Evolutionary conservation across 2,797 vertebrate genomes (phyloP), one percentile per base, ranked within the genome.

Genomic region (Dendrocincla fuliginosa): DNA sequence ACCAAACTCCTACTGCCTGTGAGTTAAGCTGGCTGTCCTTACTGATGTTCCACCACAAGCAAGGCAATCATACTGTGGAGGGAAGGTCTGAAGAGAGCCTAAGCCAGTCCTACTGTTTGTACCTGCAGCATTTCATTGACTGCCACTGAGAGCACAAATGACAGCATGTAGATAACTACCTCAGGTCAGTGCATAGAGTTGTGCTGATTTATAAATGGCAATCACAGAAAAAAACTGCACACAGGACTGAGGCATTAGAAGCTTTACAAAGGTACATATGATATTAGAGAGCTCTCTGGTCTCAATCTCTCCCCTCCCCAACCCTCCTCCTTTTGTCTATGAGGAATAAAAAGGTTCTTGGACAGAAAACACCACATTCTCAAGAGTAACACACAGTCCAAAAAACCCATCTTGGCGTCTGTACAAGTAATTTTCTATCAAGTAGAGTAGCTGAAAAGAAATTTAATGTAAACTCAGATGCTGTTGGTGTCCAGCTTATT

Each of bases 241-340:
- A 17, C 6, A 7, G 1, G 3, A 56, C 11, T 32, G 25, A 71
- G 23, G 18, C 33, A 56, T 35, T 33, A 55, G 33, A 87, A 89
- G 67, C 10, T 17, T 42, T 30, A 63, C 13, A 78, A 75, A 81
- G 0, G 0, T 46, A 67, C 14, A 32, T 0, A 1, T 14, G 22
- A 42, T 47, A 68, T 4, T 44, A 37, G 0, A 33, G 25, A 69
- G 33, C 47, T 49, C 11, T 69, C 55, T 53, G 9, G 22, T 84
- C 22, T 61, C 50, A 49, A 0, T 18, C 9, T 24, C 16, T 44
- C 28, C 20, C 24, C 14, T 84, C 12, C 15, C 39, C 18, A 47
- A 1, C 25, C 44, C 6, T 41, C 6, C 23, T 23, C n/a, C 63
- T 88, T 80, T 84, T 46, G 39, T 57, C 33, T 71, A 2, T 13